Evolutionary conservation across 2,113 vertebrate species (phyloP).

Genomic region (Erpornis zantholeuca): DNA sequence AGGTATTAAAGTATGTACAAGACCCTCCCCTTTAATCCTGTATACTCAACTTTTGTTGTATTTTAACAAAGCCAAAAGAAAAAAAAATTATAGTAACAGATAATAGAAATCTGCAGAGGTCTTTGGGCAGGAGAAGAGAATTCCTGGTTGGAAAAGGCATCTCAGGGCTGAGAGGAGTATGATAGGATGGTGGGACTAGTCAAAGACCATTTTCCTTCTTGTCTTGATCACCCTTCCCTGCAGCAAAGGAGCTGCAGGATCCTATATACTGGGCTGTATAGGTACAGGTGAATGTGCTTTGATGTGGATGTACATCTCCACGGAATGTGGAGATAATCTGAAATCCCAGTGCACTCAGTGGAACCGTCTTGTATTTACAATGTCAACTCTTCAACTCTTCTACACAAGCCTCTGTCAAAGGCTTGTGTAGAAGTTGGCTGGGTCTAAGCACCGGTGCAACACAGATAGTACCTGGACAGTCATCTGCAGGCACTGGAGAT

Average conservation of each 20-base stretch:
- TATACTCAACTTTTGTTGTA: background rate
- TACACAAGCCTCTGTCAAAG: background rate
- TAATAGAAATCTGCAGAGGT: background rate
- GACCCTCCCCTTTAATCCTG: background rate
- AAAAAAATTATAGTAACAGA: background rate
- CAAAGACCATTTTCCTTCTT: background rate
- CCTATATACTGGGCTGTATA: accelerated
- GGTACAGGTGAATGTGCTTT: background rate
- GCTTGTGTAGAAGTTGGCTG: background rate
- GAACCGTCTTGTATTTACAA: accelerated
- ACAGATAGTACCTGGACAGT: background rate
- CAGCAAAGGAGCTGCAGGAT: background rate
- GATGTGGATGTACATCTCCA: background rate
- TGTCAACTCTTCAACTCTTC: background rate
- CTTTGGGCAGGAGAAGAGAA: background rate
- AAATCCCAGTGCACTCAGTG: background rate
- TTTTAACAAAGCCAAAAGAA: background rate
- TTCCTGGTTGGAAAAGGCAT: background rate
- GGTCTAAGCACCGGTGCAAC: background rate
- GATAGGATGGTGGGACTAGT: background rate
- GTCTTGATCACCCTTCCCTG: background rate
- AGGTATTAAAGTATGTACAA: background rate
- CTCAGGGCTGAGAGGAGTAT: background rate
- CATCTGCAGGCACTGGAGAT: background rate
- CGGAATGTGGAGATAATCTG: background rate